phyloP scores from a whole-genome alignment of 2,888 invertebrate species.

The Encarsia formosa region DNA sequence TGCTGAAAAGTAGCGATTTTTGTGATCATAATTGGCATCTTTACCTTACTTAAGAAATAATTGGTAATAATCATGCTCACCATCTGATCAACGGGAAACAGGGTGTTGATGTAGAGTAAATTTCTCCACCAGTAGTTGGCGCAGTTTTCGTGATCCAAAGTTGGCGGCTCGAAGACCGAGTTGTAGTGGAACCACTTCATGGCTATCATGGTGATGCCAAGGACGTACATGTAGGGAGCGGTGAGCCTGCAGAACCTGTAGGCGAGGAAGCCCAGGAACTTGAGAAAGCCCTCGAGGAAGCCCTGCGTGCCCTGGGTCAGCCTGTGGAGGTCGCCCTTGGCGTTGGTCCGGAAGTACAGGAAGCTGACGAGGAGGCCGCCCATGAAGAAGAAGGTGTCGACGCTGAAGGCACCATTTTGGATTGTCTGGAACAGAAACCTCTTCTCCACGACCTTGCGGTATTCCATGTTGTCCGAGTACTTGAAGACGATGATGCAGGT shows the following conservation, averaged over 20 bases:
- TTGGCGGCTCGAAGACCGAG: slow-evolving; percentile 80
- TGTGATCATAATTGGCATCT: too few relatives aligned
- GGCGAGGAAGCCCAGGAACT: slow-evolving; percentile 71
- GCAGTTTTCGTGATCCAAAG: slow-evolving; percentile 76
- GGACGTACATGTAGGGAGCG: slow-evolving; percentile 76
- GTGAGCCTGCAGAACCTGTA: slow-evolving; percentile 70
- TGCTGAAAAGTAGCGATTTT: too few relatives aligned
- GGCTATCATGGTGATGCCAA: slow-evolving; percentile 78
- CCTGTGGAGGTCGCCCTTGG: slow-evolving; percentile 55
- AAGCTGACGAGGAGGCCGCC: slow-evolving; percentile 80
- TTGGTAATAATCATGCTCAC: too few relatives aligned
- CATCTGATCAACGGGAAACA: slow-evolving; percentile 82
- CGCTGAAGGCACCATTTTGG: slow-evolving; percentile 51
- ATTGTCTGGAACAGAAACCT: slow-evolving; percentile 50
- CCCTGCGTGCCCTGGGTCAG: slow-evolving; percentile 51
- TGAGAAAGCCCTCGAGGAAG: slow-evolving; percentile 42
- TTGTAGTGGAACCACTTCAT: slow-evolving; percentile 81
- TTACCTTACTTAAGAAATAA: too few relatives aligned
- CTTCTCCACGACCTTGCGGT: slow-evolving; percentile 48
- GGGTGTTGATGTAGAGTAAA: slow-evolving; percentile 78
- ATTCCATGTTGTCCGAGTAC: slow-evolving; percentile 70
- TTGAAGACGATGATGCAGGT: slow-evolving; percentile 71
- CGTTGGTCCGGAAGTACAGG: slow-evolving; percentile 71
- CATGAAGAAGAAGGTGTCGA: slow-evolving; percentile 53
- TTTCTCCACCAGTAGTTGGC: slow-evolving; percentile 87